A percentile compares a stretch with the other conserved stretches of the same genome.
phyloP scores from a whole-genome alignment of 2,113 vertebrate species.

The Burhinus oedicnemus region DNA sequence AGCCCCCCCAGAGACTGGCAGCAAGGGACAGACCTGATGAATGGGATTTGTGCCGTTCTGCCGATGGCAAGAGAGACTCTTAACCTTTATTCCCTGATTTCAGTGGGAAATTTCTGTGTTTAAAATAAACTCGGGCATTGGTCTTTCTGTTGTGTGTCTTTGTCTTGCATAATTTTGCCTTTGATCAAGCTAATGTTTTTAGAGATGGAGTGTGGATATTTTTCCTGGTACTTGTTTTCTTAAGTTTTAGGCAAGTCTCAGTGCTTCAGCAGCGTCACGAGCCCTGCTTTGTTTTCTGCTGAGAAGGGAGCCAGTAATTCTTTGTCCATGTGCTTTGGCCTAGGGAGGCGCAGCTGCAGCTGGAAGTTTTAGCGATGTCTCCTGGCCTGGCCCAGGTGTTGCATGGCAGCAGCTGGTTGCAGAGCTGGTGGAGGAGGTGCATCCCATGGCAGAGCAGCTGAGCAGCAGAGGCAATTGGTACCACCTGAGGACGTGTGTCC shows the following conservation, averaged over 20 bases:
- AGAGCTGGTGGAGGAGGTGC: not conserved
- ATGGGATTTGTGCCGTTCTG: accelerated
- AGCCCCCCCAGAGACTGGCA: not conserved
- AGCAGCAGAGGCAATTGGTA: not conserved
- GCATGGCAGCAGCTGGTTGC: accelerated
- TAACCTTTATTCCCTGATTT: not conserved
- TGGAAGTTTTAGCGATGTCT: not conserved
- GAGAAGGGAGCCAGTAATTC: not conserved
- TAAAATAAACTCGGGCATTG: constrained; percentile 16
- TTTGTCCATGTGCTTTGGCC: not conserved
- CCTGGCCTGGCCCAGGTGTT: not conserved
- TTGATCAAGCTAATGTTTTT: not conserved
- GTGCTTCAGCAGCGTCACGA: not conserved
- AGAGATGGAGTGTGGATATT: accelerated
- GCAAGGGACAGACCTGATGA: not conserved
- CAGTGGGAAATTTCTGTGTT: not conserved
- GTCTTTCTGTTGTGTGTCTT: not conserved
- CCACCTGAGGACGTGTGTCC: not conserved
- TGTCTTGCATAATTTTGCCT: not conserved
- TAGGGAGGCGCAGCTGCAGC: not conserved
- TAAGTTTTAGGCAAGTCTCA: not conserved
- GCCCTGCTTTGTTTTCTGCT: not conserved
- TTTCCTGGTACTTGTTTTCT: not conserved
- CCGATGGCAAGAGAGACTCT: not conserved
- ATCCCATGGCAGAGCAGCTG: no score